Evolutionary conservation across 1,140 invertebrate genomes (phyloP).

Genomic region (Drosophila funebris): DNA sequence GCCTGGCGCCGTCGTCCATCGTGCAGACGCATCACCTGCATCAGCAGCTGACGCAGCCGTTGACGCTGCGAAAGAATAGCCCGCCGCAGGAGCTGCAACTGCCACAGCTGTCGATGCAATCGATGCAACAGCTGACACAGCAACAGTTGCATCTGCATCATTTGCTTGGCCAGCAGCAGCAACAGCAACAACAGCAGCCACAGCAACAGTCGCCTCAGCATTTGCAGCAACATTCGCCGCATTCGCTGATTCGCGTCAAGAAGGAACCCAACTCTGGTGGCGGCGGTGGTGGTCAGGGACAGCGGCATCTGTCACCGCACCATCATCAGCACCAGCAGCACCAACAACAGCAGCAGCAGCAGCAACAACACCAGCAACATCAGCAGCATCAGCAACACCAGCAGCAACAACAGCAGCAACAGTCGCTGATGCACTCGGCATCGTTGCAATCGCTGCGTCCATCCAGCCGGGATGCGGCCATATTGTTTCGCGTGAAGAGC

Average conservation of each 20-base stretch:
- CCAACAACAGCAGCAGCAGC: slow-evolving; percentile 37
- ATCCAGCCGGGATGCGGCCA: slow-evolving; percentile 74
- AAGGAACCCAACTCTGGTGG: slow-evolving; percentile 83
- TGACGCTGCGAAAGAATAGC: slow-evolving; percentile 74
- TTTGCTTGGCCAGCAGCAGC: slow-evolving; percentile 77
- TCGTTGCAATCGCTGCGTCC: slow-evolving; percentile 77
- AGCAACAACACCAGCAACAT: slow-evolving; percentile 39
- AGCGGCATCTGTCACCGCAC: slow-evolving; percentile 68
- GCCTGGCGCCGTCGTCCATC: slow-evolving; percentile 67
- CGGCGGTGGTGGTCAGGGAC: slow-evolving; percentile 62
- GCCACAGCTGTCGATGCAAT: slow-evolving; percentile 79
- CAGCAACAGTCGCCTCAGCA: slow-evolving; percentile 80
- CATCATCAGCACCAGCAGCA: slow-evolving; percentile 71
- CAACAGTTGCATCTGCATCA: slow-evolving; percentile 77
- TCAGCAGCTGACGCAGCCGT: slow-evolving; percentile 78
- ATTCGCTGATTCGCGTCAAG: slow-evolving; percentile 84
- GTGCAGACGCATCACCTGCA: slow-evolving; percentile 78
- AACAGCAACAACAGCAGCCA: slow-evolving; percentile 77
- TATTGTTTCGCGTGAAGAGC: slow-evolving; percentile 82
- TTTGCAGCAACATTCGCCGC: slow-evolving; percentile 82
- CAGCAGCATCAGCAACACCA: slow-evolving; percentile 47
- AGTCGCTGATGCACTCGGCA: slow-evolving; percentile 76
- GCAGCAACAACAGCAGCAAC: slow-evolving; percentile 81
- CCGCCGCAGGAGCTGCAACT: slow-evolving; percentile 79
- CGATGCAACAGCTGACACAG: slow-evolving; percentile 81